Evolutionary conservation across 2,888 invertebrate genomes (phyloP).

Genomic region (Agrochola lota): DNA sequence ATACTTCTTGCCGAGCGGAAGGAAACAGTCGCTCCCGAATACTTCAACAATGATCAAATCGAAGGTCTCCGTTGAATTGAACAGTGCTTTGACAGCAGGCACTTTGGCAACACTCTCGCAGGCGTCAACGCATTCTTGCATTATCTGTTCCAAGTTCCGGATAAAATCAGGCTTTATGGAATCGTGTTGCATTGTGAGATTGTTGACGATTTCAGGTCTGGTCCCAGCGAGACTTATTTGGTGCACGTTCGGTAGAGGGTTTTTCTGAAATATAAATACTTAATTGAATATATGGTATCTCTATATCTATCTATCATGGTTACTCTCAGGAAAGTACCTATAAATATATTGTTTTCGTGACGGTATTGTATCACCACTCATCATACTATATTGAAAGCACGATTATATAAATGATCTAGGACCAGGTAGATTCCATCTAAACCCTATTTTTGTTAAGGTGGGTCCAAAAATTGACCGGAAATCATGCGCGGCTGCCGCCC

Average conservation of each 20-base stretch:
- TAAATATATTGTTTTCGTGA: background rate
- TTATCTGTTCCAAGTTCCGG: constrained; percentile 85
- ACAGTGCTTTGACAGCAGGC: constrained; percentile 80
- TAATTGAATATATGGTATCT: too few species aligned
- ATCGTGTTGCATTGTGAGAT: constrained; percentile 80
- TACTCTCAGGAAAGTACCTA: background rate
- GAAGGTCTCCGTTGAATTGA: constrained; percentile 81
- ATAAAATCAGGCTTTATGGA: constrained; percentile 83
- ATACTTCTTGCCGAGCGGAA: constrained; percentile 89
- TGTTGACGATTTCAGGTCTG: constrained; percentile 86
- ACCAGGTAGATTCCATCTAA: background rate
- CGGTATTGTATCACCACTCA: background rate
- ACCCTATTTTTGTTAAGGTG: too few species aligned
- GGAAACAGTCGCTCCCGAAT: constrained; percentile 90
- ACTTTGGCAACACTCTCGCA: constrained; percentile 85
- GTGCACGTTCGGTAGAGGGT: constrained; percentile 82
- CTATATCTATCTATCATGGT: too few species aligned
- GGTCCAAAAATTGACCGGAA: too few species aligned
- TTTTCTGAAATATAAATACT: constrained; percentile 81
- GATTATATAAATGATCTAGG: background rate
- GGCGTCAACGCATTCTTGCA: constrained; percentile 86
- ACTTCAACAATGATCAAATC: constrained; percentile 88
- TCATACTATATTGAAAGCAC: background rate
- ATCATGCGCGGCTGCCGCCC: too few species aligned
- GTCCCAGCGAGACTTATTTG: constrained; percentile 88